These are phyloP conservation scores for Cephus pygmeus DNA, from an alignment of 2,888 invertebrate species.

Conservation along the genomic window DNA sequence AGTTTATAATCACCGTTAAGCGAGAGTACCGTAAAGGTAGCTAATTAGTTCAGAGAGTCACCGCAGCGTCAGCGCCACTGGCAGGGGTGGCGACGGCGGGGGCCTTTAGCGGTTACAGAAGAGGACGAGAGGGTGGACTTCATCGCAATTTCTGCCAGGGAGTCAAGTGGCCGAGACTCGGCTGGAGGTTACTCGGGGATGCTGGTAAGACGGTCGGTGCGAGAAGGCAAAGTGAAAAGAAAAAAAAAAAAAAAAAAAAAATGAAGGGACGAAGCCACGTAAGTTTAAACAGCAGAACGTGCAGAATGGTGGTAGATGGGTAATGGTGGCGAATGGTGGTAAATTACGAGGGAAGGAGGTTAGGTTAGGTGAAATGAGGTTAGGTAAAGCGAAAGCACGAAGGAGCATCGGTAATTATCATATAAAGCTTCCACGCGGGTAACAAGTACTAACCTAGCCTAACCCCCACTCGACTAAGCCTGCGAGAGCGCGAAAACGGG, in stretches of 20 bases:
- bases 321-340: not conserved
- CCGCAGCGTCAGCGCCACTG: not conserved
- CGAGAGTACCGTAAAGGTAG: not conserved
- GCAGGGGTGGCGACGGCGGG: not conserved
- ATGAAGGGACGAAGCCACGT: not conserved
- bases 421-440: constrained; percentile 29
- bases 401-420: constrained; percentile 39
- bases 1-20: not conserved
- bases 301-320: not conserved
- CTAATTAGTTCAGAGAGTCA: not conserved
- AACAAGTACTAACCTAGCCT: constrained; percentile 38
- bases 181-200: not conserved
- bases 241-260: not conserved
- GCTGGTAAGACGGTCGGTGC: not conserved
- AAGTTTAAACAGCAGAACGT: not conserved
- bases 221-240: not conserved
- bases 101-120: not conserved
- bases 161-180: not conserved
- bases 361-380: not conserved
- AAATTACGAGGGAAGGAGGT: not conserved
- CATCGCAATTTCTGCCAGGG: not conserved
- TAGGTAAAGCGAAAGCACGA: constrained; percentile 14
- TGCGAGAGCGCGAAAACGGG: not conserved
- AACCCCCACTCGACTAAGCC: constrained; percentile 15
- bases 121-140: not conserved